Evolutionary conservation across 2,797 vertebrate species (phyloP), one percentile per base, ranked within the genome.

Genomic region (Pempheris klunzingeri): DNA sequence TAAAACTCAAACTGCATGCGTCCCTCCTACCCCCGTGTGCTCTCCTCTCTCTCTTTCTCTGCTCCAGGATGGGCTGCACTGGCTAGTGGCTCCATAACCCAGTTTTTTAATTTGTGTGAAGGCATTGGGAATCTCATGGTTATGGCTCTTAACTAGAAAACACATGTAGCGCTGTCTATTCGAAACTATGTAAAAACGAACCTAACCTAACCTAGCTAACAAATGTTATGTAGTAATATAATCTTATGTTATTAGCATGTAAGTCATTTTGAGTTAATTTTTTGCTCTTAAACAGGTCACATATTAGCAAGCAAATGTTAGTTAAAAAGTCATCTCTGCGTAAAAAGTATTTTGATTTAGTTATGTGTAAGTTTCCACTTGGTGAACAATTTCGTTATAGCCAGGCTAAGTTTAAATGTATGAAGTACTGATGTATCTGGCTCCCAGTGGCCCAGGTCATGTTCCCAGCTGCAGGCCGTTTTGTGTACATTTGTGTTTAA

Each of bases 401-500:
- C 6, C 7, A 30, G 26, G 1, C 24, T 22, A 17, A 47, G 24
- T 30, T 60, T 41, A 32, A 32, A 61, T 0, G 17, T 10, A 7
- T 7, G 17, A 1, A 46, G 6, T 22, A 6, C 4, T 18, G 32
- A 49, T 30, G 68, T 18, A 2, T 22, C 20, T 3, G 0, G 36
- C 0, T 22, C 2, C n/a, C n/a, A n/a, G n/a, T n/a, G n/a, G n/a
- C 14, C 28, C 12, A 17, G 47, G 22, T 65, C 18, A 28, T 0
- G 9, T 26, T 18, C 22, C 54, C 24, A 67, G 50, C 12, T 9
- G 2, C 7, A 4, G 18, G 28, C 7, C 2, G 11, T 36, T 38
- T n/a, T 63, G 28, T 44, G 24, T 43, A 20, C 47, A 47, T 54
- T 30, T 54, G 41, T 46, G 24, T 69, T 72, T n/a, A 44, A 52